Conservation (phyloP, 2,888 invertebrate genomes). For the Emmelina monodactyla region DNA sequence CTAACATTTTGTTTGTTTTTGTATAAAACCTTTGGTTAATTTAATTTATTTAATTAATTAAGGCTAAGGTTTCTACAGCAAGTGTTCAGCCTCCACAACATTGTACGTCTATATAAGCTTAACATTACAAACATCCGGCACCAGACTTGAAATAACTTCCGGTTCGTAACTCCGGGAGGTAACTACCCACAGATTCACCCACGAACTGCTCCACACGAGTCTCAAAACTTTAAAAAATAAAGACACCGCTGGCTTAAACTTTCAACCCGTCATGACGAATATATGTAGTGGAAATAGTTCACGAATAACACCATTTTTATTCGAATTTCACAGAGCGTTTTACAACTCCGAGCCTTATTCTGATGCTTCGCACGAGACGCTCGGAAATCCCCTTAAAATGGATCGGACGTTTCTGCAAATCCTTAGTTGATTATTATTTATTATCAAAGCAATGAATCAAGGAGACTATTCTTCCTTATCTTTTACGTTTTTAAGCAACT, state of each 20-base stretch:
- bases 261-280: slow-evolving; percentile 1
- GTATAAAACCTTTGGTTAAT: too few species aligned
- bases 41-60: too few species aligned
- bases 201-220: background rate
- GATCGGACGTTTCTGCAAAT: slow-evolving; percentile 54
- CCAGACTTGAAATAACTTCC: too few species aligned
- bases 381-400: slow-evolving; percentile 56
- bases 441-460: slow-evolving; percentile 51
- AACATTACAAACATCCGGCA: background rate
- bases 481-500: slow-evolving; percentile 1
- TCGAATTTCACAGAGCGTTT: background rate
- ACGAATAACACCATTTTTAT: background rate
- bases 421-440: slow-evolving; percentile 60
- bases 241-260: background rate
- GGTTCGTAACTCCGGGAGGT: background rate
- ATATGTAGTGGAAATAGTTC: background rate
- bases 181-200: too few species aligned
- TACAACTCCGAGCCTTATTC: slow-evolving; percentile 26
- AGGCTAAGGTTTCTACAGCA: too few species aligned
- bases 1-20: too few species aligned
- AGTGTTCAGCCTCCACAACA: too few species aligned
- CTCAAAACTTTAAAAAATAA: background rate
- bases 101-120: too few species aligned
- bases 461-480: slow-evolving; percentile 20
- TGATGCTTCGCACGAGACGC: slow-evolving; percentile 40